A percentile compares a stretch with the other conserved stretches of the same genome.
Conservation (phyloP, 2,113 vertebrate genomes). For the Charadrius vociferus region DNA sequence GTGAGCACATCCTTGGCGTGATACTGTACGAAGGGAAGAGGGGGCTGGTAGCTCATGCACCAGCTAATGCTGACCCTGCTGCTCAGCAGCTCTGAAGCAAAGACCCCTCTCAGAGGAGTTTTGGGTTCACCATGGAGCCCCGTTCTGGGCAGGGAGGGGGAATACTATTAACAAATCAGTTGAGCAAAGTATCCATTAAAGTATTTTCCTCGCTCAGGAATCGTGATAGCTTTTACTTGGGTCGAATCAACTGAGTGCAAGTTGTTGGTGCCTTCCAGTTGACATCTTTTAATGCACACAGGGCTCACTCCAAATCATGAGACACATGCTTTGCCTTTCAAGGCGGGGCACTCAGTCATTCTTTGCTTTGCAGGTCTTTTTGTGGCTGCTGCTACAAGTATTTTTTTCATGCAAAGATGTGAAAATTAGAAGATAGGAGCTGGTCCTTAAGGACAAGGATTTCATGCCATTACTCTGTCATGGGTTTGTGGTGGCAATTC, state of each 20-base stretch:
- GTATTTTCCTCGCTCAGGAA: neutral
- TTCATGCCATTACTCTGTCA: fast-evolving
- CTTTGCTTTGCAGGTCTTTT: neutral
- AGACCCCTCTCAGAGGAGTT: neutral
- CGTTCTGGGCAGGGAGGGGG: neutral
- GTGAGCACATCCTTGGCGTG: neutral
- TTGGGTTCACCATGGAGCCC: neutral
- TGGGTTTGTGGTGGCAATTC: neutral
- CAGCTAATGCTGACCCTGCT: fast-evolving
- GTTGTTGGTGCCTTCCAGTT: neutral
- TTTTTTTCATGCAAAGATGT: neutral
- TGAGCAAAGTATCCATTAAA: neutral
- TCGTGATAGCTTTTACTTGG: neutral
- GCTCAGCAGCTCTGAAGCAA: neutral
- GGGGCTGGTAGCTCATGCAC: neutral
- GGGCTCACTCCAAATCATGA: no score
- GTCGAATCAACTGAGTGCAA: neutral
- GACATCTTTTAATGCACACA: fast-evolving
- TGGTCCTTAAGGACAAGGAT: neutral
- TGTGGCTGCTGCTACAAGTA: neutral
- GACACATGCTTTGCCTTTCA: neutral
- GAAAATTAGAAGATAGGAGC: neutral
- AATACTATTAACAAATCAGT: neutral
- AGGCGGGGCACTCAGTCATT: neutral
- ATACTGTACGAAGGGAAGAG: neutral